phyloP scores from a whole-genome alignment of 2,797 vertebrate genomes.

The Argya squamiceps region DNA sequence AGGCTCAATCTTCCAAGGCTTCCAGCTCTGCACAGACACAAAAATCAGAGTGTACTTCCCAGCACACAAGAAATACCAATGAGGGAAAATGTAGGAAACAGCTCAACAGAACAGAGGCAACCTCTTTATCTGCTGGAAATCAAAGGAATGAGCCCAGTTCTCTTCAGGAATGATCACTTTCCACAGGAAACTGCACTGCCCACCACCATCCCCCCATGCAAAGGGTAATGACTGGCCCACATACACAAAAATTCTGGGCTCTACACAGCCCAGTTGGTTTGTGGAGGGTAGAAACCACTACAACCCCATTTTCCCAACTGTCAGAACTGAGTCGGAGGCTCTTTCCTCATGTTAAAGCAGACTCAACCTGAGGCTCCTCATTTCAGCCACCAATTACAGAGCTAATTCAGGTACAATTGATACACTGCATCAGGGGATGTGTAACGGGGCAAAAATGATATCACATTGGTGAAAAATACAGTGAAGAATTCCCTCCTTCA shows the following conservation, averaged over 20 bases:
- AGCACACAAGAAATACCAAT: slow-evolving; percentile 7
- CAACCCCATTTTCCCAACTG: not conserved
- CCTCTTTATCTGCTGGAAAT: not conserved
- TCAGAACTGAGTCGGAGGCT: not conserved
- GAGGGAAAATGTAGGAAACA: not conserved
- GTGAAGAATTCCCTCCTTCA: not conserved
- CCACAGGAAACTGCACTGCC: not conserved
- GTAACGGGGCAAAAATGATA: not conserved
- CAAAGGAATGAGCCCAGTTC: not conserved
- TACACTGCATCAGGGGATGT: not conserved
- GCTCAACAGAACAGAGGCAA: not conserved
- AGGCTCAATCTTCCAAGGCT: not conserved
- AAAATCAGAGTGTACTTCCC: not conserved
- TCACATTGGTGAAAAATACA: accelerated
- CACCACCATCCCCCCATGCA: not conserved
- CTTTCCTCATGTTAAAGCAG: not conserved
- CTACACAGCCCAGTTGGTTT: not conserved
- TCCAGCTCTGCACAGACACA: slow-evolving; percentile 3
- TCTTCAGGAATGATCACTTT: not conserved
- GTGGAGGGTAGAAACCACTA: not conserved
- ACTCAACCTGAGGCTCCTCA: not conserved
- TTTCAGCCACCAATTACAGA: not conserved
- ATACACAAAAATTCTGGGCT: not conserved
- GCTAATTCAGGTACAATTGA: not conserved
- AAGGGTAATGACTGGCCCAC: not conserved